Evolutionary conservation across 2,113 vertebrate genomes (phyloP), one percentile per base, ranked within the genome.

Genomic region (Sciurus niger): DNA sequence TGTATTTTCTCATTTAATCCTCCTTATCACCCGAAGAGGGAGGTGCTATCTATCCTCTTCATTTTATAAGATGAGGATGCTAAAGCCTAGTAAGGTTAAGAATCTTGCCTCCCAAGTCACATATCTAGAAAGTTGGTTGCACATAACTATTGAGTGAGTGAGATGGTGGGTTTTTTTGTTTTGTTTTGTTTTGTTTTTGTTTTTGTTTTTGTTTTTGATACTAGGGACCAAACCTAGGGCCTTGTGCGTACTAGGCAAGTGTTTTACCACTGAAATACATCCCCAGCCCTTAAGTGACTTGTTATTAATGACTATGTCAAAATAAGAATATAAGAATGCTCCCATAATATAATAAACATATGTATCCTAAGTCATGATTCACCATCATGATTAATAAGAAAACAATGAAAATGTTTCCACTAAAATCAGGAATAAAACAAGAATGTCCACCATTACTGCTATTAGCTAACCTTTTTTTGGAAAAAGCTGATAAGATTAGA

Each of bases 391-490:
- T 70, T 87, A 65, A 92, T n/a, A 84, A 67, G 51, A 93, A 91
- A 92, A 86, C 48, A 96, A 72, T 68, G 37, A n/a, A 90, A 90
- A 79, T 12, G 22, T 76, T 87, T 70, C 55, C 6, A 80, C n/a
- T 48, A 73, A 84, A 82, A 89, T 92, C 8, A 89, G 65, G 13
- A 97, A 83, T 80, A 88, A 95, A 65, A 74, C 5, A 93, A 76
- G 6, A 30, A 58, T 92, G 37, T 84, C 78, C 43, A 80, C 14
- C 65, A 70, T 63, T 32, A 48, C 16, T 82, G 24, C 8, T 76
- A 16, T 40, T 67, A 90, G 4, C 30, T 65, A 65, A 77, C 5
- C 55, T 65, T 84, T 84, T 73, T 94, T 83, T 48, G 34, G 77
- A 91, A 91, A 89, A 84, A 90, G 51, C 28, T 37, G 94, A 51